phyloP scores from a whole-genome alignment of 1,140 invertebrate species.

The Apis dorsata region DNA sequence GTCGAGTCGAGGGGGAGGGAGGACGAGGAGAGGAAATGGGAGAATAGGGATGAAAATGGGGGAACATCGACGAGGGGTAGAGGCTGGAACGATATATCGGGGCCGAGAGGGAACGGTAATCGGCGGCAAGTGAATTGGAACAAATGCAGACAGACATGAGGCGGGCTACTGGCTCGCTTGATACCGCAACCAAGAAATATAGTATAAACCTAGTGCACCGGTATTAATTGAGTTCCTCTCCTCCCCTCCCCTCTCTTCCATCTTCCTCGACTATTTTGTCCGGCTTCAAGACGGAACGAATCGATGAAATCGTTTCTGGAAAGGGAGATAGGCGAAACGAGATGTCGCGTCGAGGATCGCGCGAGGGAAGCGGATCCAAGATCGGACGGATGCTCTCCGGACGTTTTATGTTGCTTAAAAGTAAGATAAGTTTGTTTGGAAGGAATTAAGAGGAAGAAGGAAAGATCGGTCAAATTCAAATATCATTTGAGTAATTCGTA shows the following conservation, averaged over 20 bases:
- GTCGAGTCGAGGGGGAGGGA: conserved; percentile 9
- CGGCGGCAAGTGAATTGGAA: conserved; percentile 74
- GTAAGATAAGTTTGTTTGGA: too few species aligned
- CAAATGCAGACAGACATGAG: conserved; percentile 74
- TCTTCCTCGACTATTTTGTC: conserved; percentile 44
- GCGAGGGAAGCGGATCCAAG: not conserved
- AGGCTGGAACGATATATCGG: conserved; percentile 43
- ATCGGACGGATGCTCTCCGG: not conserved
- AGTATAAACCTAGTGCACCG: conserved; percentile 58
- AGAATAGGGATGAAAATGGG: conserved; percentile 68
- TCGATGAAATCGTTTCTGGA: conserved; percentile 52
- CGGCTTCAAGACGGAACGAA: conserved; percentile 58
- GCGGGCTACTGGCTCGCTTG: conserved; percentile 59
- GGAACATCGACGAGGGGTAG: conserved; percentile 55
- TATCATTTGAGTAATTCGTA: too few species aligned
- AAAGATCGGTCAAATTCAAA: too few species aligned
- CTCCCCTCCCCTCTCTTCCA: not conserved
- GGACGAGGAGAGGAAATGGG: conserved; percentile 54
- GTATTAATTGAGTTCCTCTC: conserved; percentile 65
- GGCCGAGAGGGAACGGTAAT: conserved; percentile 66
- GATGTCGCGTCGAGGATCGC: conserved; percentile 18
- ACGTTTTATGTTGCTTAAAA: not conserved
- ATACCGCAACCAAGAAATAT: conserved; percentile 67
- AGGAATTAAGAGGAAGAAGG: too few species aligned
- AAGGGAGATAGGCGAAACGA: not conserved